Conservation (phyloP, 2,113 vertebrate genomes). For the Orycteropus afer region DNA sequence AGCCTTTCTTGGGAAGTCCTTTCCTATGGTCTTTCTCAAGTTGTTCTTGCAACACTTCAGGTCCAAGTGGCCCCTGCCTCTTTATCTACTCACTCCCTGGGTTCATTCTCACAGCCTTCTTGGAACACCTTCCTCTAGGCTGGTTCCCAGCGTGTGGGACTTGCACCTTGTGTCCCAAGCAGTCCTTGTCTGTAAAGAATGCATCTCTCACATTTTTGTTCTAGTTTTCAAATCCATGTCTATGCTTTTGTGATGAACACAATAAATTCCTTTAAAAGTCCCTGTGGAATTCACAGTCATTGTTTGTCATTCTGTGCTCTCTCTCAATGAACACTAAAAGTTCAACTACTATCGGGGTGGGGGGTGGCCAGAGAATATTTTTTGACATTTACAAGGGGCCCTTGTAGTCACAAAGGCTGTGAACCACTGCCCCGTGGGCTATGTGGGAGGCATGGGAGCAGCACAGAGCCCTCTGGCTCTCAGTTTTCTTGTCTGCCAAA, state of each 20-base stretch:
- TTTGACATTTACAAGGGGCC: not conserved
- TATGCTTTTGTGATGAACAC: constrained; percentile 1
- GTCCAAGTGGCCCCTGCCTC: not conserved
- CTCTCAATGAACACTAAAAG: not conserved
- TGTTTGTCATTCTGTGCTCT: not conserved
- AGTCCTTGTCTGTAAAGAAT: constrained; percentile 26
- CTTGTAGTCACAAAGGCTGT: not conserved
- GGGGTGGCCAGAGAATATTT: not conserved
- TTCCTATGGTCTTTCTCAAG: not conserved
- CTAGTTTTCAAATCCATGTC: constrained; percentile 43
- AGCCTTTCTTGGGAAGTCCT: not conserved
- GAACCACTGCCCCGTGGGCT: not conserved
- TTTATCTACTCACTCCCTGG: not conserved
- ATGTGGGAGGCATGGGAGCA: not conserved
- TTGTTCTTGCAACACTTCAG: not conserved
- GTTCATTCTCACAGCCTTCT: not conserved
- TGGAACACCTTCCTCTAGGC: not conserved
- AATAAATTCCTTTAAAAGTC: constrained; percentile 43
- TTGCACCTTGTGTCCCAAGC: not conserved
- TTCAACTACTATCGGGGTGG: not conserved
- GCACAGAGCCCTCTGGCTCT: not conserved
- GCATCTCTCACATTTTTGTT: constrained; percentile 14
- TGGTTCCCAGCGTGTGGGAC: not conserved
- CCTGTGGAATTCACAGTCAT: not conserved
- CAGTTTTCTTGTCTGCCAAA: constrained; percentile 40